Evolutionary conservation across 1,140 invertebrate genomes (phyloP), one percentile per base, ranked within the genome.

Genomic region (Caenorhabditis elegans): DNA sequence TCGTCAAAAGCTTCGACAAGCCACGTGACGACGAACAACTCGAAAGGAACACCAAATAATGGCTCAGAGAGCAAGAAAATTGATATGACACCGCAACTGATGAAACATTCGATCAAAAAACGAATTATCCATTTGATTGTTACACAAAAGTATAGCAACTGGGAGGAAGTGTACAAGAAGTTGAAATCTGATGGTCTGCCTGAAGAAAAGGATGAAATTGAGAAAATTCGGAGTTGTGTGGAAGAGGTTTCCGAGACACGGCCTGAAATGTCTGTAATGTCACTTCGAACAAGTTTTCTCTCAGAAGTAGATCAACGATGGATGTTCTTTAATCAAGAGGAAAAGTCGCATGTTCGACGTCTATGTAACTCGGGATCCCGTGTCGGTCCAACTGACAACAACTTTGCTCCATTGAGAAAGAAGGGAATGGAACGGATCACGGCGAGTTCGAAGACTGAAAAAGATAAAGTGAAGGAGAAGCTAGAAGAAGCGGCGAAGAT

Each of bases 251-350:
- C 78, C 3, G 78, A 79, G 22, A 78, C 46, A 48, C 28, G 53
- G 11, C 24, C 28, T 0, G 28, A 36, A 24, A 53, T 51, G 51
- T 60, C 70, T 5, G 22, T 48, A 1, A 46, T 76, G 15, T 76
- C 70, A 46, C 70, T 76, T 76, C 70, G 46, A 28, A 46, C 70
- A 26, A 36, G 6, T 46, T 76, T 46, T 26, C 70, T 76, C 17
- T 43, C 49, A n/a, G 78, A 80, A 70, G 53, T 83, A n/a, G 76
- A 83, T 76, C 53, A 49, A 26, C 36, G 82, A 6, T 83, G 82
- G 82, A 24, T 49, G 43, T 83, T 76, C 48, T 83, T 83, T 76
- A 65, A 55, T 26, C 76, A 53, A 22, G 82, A 83, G 26, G 82
- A 83, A 48, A 83, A 83, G 34, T 46, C 39, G 15, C 65, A 77